Evolutionary conservation across 1,140 invertebrate genomes (phyloP), one percentile per base, ranked within the genome.

Genomic region (Pinna nobilis): DNA sequence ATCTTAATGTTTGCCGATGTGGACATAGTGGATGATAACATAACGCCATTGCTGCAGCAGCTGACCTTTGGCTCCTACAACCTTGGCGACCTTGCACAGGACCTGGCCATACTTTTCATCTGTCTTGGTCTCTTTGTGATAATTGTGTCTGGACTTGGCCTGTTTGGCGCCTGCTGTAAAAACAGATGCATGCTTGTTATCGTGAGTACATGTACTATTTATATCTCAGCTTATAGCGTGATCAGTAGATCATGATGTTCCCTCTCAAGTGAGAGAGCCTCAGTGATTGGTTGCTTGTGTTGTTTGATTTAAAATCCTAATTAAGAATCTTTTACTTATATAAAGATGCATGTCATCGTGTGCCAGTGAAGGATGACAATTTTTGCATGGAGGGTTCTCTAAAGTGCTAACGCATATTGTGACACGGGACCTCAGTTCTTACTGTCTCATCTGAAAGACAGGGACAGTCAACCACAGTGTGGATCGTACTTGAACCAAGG

Each of bases 101-200:
- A 51, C 23, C 66, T 69, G 37, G 41, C 51, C 18, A 32, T 69
- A 18, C 28, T 51, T 18, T 32, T 69, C 18, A 69, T 69, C 13
- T 9, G 28, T 30, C 39, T 69, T 13, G 66, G 66, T 11, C 37
- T 59, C 3, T 69, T 69, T 15, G 60, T 69, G 41, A n/a, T 59
- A 28, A 18, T 69, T 11, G 66, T 69, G 15, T 51, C 66, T 11
- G 66, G 53, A 15, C 39, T 69, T 13, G 66, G 66, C n/a, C 33
- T 51, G 4, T 69, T 69, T 32, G 66, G 66, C 18, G 66, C 66
- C 18, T 69, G 66, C 41, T 69, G 66, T 32, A 55, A 69, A 44
- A 69, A 69, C 66, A 69, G 53, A 59, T 69, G 66, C 30, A 57
- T 69, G 51, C 66, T 69, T 23, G 53, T 69, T 3, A 47, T 57